Evolutionary conservation across 2,797 vertebrate species (phyloP).

Genomic region (Crypturellus tataupa): DNA sequence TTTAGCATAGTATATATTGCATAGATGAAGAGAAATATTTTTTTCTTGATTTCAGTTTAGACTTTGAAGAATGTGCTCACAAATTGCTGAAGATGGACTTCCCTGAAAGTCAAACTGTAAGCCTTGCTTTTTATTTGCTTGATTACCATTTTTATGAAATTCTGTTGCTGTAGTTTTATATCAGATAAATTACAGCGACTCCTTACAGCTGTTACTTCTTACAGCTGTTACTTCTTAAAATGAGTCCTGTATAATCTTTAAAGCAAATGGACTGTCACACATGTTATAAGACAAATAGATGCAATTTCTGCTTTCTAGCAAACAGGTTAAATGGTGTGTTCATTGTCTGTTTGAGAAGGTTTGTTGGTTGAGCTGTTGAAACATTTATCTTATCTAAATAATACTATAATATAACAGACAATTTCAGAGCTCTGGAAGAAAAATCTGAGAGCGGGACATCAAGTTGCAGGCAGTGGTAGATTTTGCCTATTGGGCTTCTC

Average conservation of each 20-base stretch:
- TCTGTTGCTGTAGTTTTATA: neutral
- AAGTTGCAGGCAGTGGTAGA: neutral
- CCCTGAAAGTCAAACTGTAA: slow-evolving; percentile 94
- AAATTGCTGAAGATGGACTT: slow-evolving; percentile 99
- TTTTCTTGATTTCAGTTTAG: slow-evolving; percentile 87
- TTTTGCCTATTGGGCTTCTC: neutral
- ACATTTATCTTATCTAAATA: neutral
- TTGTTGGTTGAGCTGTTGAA: neutral
- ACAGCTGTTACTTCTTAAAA: neutral
- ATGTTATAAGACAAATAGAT: neutral
- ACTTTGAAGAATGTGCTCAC: slow-evolving; percentile 98
- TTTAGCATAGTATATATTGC: neutral
- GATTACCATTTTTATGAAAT: neutral
- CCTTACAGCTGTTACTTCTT: neutral
- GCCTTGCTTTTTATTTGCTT: slow-evolving; percentile 47
- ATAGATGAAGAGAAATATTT: slow-evolving; percentile 8
- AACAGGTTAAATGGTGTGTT: neutral
- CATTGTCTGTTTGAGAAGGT: neutral
- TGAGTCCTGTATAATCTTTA: neutral
- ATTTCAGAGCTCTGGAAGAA: neutral
- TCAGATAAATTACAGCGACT: neutral
- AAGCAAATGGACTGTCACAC: neutral
- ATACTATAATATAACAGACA: neutral
- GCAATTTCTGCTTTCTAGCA: neutral
- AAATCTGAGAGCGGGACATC: neutral